Conservation (phyloP, 2,888 invertebrate species). For the Drosophila imparisetae region DNA sequence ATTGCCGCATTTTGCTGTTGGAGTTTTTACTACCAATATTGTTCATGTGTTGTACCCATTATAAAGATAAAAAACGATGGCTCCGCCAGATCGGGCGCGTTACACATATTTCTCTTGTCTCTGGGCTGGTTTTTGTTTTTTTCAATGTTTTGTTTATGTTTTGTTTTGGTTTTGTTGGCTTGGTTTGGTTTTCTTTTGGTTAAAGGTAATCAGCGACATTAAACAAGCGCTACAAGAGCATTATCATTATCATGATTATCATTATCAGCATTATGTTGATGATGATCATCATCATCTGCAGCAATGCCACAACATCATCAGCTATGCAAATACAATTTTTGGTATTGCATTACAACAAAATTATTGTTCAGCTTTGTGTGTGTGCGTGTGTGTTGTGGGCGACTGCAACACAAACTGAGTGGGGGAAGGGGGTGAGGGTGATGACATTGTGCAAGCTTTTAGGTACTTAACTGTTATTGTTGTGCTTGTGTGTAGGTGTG, state of each 20-base stretch:
- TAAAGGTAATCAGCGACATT: constrained; percentile 76
- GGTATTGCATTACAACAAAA: constrained; percentile 79
- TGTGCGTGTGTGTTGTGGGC: constrained; percentile 24
- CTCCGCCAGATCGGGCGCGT: constrained; percentile 47
- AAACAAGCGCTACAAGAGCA: constrained; percentile 61
- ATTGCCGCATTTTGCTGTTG: constrained; percentile 56
- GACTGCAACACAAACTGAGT: constrained; percentile 30
- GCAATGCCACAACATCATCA: constrained; percentile 57
- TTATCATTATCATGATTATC: constrained; percentile 33
- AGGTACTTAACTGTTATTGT: constrained; percentile 47
- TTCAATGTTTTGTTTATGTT: constrained; percentile 31
- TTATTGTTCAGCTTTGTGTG: constrained; percentile 52
- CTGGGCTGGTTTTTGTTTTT: constrained; percentile 7
- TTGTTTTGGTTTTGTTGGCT: constrained; percentile 43
- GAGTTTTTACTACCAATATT: constrained; percentile 76
- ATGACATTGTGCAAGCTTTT: constrained; percentile 72
- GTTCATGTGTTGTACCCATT: constrained; percentile 63
- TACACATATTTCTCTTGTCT: constrained; percentile 40
- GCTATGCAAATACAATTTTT: constrained; percentile 68
- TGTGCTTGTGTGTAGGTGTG: constrained; percentile 70
- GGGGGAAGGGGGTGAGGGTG: background rate
- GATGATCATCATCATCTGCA: constrained; percentile 10
- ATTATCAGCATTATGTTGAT: constrained; percentile 29
- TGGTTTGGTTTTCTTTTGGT: constrained; percentile 39
- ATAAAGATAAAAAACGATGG: constrained; percentile 75